Conservation (phyloP, 2,113 vertebrate species). For the Dryoscopus gambensis region DNA sequence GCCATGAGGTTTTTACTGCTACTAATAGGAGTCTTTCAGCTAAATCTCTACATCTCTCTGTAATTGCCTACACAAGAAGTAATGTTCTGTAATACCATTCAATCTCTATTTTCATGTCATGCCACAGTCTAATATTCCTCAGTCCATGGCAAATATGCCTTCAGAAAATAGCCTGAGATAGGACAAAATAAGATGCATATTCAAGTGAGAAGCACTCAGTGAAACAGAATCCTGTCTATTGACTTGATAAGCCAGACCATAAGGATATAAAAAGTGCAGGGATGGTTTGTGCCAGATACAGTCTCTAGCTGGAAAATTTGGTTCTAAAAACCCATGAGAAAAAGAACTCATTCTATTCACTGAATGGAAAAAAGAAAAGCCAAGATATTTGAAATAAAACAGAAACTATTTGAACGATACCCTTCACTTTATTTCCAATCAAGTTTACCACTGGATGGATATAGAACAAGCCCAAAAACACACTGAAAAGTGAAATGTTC, state of each 20-base stretch:
- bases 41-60: conserved; percentile 25
- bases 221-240: conserved; percentile 15
- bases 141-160: conserved; percentile 43
- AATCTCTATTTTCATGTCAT: conserved; percentile 52
- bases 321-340: not conserved
- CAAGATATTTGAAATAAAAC: not conserved
- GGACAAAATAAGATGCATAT: conserved; percentile 34
- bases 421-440: not conserved
- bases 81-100: conserved; percentile 58
- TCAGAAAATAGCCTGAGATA: conserved; percentile 44
- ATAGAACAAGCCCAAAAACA: not conserved
- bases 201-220: conserved; percentile 18
- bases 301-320: not conserved
- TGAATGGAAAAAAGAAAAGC: not conserved
- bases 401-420: not conserved
- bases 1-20: conserved; percentile 38
- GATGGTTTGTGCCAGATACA: not conserved
- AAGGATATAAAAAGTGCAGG: conserved; percentile 3
- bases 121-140: conserved; percentile 31
- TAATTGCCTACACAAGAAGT: conserved; percentile 43
- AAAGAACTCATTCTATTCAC: not conserved
- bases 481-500: not conserved
- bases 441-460: not conserved
- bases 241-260: not conserved
- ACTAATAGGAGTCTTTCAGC: conserved; percentile 21